phyloP scores from a whole-genome alignment of 2,888 invertebrate genomes.

The Hipparchia sbordonii region DNA sequence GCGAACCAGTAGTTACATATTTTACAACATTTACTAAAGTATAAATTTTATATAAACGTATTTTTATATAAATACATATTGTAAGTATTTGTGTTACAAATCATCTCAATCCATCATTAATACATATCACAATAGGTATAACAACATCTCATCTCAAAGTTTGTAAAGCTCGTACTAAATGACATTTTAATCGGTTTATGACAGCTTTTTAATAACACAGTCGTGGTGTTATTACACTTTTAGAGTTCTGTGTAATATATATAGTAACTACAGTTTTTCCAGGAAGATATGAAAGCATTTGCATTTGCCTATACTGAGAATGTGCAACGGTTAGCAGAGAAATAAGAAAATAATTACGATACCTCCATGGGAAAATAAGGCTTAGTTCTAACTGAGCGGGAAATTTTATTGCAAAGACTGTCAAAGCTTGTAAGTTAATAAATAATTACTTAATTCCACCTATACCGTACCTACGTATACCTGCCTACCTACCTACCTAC shows the following conservation, averaged over 20 bases:
- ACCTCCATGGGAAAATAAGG: too few species aligned
- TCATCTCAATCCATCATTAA: not conserved
- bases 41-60: too few species aligned
- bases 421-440: too few species aligned
- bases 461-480: too few species aligned
- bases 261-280: conserved; percentile 1
- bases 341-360: not conserved
- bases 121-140: not conserved
- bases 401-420: too few species aligned
- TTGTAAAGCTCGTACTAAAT: not conserved
- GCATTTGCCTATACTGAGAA: not conserved
- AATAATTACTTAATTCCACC: too few species aligned
- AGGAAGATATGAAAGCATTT: not conserved
- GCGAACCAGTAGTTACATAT: too few species aligned
- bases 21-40: too few species aligned
- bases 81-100: not conserved
- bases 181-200: conserved; percentile 7
- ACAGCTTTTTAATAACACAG: conserved; percentile 16
- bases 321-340: not conserved
- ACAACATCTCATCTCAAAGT: not conserved
- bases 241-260: not conserved
- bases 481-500: too few species aligned
- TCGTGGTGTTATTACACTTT: not conserved
- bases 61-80: too few species aligned
- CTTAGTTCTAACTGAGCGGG: too few species aligned